Base-by-base conservation (phyloP, 1,140 invertebrate species). In the Diploscapter pachys region DNA sequence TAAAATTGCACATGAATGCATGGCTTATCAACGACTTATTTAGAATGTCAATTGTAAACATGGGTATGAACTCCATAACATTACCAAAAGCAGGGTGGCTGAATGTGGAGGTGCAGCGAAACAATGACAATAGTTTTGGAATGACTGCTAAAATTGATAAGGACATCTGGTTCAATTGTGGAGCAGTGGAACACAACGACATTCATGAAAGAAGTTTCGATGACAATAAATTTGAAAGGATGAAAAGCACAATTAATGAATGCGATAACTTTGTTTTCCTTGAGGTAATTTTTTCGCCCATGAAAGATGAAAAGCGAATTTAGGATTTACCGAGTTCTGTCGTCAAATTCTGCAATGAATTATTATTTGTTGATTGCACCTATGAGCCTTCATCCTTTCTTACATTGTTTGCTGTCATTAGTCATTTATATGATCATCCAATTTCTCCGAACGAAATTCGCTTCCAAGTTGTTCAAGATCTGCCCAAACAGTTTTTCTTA, bases 311-410 rank as follows among this genome's bases (percentile, higher is more conserved):
- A 31, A 31, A 31, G 31, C 31, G 31, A 31, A 31, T 31, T 31
- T 31, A 70, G 54, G 68, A 70, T 13, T 70, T 56, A 11, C 68
- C 68, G 53, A 70, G 62, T 59, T 56, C 68, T 5, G 56, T 70
- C 8, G 54, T 70, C 13, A 8, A 59, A 59, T 51, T 56, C 51
- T 59, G 62, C 3, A 49, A 59, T 13, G 62, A 70, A 5, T 13
- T 70, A 52, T 52, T 70, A 3, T 70, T 61, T 50, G 68, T 70
- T 51, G 68, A 70, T 54, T 70, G 56, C 51, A 59, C 56, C 59
- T 53, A 56, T 5, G 68, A 70, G 5, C 4, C 9, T 2, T 70
- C 68, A 49, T 59, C 68, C n/a, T 70, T 70, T 59, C 68, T 56
- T 3, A 70, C 68, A 11, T 56, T 59, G 4, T 61, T 61, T 13